These are phyloP conservation scores for Ptilonorhynchus violaceus DNA, from an alignment of 2,113 vertebrate species.

Conservation along the genomic window DNA sequence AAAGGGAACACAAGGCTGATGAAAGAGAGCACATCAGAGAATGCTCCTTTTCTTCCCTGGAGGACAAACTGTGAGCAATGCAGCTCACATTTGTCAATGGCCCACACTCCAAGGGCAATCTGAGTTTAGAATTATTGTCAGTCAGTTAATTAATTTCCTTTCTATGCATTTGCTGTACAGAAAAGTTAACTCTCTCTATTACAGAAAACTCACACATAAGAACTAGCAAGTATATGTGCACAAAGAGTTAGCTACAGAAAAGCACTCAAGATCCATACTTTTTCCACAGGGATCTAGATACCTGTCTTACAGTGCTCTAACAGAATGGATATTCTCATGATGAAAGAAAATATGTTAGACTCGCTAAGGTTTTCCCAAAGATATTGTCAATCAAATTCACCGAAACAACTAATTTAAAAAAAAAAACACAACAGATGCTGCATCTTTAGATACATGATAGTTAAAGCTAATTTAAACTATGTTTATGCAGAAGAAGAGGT, in stretches of 20 bases:
- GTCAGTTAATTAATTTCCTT: not conserved
- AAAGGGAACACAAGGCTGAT: not conserved
- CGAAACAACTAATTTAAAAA: not conserved
- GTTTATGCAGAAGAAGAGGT: not conserved
- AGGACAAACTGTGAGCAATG: not conserved
- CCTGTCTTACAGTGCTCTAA: not conserved
- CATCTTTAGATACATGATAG: not conserved
- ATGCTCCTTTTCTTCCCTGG: not conserved
- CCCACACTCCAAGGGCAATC: not conserved
- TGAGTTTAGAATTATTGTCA: not conserved
- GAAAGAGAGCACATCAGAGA: not conserved
- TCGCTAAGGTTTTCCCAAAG: not conserved
- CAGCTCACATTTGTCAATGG: not conserved
- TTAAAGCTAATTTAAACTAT: not conserved
- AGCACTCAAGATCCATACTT: not conserved
- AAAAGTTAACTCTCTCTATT: not conserved
- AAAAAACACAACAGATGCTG: not conserved
- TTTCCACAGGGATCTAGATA: not conserved
- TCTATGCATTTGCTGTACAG: not conserved
- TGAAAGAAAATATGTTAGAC: not conserved
- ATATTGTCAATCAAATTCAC: not conserved
- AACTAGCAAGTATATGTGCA: not conserved
- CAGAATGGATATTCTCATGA: not conserved
- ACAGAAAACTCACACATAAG: not conserved
- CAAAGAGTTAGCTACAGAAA: not conserved